A percentile compares a stretch with the other conserved stretches of the same genome.
Evolutionary conservation across 2,888 invertebrate genomes (phyloP).

Genomic region (Conchocele bisecta): DNA sequence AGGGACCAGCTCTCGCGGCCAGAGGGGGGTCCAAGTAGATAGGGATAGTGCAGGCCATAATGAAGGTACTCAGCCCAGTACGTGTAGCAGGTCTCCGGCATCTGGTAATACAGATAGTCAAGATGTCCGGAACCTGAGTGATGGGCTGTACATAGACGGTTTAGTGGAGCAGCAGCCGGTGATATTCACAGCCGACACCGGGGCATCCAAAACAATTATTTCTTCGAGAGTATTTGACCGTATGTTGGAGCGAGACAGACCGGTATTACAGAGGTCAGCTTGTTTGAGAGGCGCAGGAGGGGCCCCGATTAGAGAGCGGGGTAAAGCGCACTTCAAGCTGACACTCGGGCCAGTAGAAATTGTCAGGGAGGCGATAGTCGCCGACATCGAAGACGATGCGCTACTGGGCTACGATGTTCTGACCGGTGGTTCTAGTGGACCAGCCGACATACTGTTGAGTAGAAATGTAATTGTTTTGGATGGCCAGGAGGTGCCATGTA

Average conservation of each 20-base stretch:
- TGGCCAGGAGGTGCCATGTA: conserved; percentile 15
- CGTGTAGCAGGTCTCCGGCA: too few relatives aligned
- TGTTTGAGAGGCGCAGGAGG: conserved; percentile 8
- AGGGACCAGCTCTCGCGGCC: conserved; percentile 14
- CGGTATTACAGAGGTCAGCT: neutral
- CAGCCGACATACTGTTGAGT: conserved; percentile 36
- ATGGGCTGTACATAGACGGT: conserved; percentile 8
- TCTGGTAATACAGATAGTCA: too few relatives aligned
- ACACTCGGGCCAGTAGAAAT: conserved; percentile 12
- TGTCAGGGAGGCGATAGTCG: conserved; percentile 23
- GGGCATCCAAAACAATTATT: conserved; percentile 12
- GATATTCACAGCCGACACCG: conserved; percentile 22
- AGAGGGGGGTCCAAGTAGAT: conserved; percentile 11
- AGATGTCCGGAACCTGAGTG: neutral
- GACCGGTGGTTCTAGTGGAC: conserved; percentile 15
- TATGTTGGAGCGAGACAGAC: neutral
- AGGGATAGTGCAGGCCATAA: neutral
- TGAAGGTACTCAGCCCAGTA: too few relatives aligned
- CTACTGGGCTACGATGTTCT: conserved; percentile 45
- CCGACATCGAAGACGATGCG: conserved; percentile 44
- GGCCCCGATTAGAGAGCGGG: conserved; percentile 10
- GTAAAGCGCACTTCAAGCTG: conserved; percentile 30
- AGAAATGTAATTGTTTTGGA: conserved; percentile 16
- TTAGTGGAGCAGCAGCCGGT: conserved; percentile 7
- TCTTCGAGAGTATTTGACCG: conserved; percentile 6